phyloP scores from a whole-genome alignment of 2,888 invertebrate species.

The Trisateles emortualis region DNA sequence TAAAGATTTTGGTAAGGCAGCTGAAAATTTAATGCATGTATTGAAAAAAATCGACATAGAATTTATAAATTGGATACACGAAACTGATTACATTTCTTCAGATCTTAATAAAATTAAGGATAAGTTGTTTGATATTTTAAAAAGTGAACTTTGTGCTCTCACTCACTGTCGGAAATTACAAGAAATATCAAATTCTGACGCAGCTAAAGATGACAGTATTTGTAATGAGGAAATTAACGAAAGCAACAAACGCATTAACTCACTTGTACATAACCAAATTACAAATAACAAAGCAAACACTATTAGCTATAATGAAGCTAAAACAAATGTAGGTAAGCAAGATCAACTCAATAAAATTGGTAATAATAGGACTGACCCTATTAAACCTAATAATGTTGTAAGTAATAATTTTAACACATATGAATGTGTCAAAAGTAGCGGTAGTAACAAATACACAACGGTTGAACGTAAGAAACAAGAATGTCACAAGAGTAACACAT shows the following conservation, averaged over 20 bases:
- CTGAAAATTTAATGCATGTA: constrained; percentile 48
- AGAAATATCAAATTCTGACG: constrained; percentile 17
- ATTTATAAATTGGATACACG: constrained; percentile 60
- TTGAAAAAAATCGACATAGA: constrained; percentile 59
- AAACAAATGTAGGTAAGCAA: background rate
- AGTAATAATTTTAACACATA: too few relatives aligned
- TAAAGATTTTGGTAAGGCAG: constrained; percentile 30
- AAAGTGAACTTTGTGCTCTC: constrained; percentile 57
- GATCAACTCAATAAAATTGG: background rate
- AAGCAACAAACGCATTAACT: background rate
- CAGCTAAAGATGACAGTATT: background rate
- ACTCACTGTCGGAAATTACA: constrained; percentile 51
- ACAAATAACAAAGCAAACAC: background rate
- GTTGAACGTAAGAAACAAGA: too few relatives aligned
- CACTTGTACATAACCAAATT: background rate
- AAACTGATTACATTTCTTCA: constrained; percentile 38
- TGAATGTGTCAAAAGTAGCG: background rate
- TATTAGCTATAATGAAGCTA: background rate
- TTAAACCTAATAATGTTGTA: background rate
- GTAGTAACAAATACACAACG: too few relatives aligned
- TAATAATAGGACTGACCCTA: background rate
- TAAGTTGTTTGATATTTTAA: constrained; percentile 52
- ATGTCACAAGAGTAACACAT: too few relatives aligned
- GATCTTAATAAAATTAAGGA: constrained; percentile 44
- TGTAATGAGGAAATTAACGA: background rate